A percentile compares a stretch with the other conserved stretches of the same genome.
These are phyloP conservation scores for Dipus sagitta DNA, from an alignment of 2,797 vertebrate genomes.

Conservation along the genomic window DNA sequence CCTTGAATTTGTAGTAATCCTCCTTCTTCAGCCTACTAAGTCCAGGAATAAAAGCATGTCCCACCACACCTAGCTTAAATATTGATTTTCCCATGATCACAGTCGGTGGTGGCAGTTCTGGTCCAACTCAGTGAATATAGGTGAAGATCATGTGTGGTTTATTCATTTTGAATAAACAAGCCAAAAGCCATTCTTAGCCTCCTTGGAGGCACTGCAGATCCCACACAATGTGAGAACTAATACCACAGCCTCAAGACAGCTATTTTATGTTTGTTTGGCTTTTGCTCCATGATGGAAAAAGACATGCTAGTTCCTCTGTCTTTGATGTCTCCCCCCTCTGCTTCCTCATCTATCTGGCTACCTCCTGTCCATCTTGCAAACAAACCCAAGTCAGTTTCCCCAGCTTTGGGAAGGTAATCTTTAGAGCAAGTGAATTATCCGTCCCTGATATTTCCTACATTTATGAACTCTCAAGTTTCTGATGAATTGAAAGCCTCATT, in stretches of 20 bases:
- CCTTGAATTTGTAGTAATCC: not conserved
- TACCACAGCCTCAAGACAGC: not conserved
- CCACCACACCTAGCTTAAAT: not conserved
- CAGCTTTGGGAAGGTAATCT: slow-evolving; percentile 13
- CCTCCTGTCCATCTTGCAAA: not conserved
- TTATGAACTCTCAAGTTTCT: not conserved
- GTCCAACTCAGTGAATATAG: not conserved
- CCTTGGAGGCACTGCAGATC: not conserved
- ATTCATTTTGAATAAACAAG: not conserved
- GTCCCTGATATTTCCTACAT: not conserved
- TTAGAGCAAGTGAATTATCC: not conserved
- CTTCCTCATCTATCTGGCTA: not conserved
- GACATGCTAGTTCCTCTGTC: not conserved
- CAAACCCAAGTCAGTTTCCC: not conserved
- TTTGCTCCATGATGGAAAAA: not conserved
- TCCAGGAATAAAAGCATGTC: not conserved
- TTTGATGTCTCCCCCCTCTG: not conserved
- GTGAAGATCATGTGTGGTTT: not conserved
- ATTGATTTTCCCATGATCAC: not conserved
- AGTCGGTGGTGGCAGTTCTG: not conserved
- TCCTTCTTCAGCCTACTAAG: not conserved
- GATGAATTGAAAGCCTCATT: not conserved
- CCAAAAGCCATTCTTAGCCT: not conserved
- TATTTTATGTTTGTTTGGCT: not conserved
- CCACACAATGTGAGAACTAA: not conserved